Percentiles rank a stretch among this genome's conserved stretches.
phyloP scores from a whole-genome alignment of 2,797 vertebrate genomes.

The Sarcophilus harrisii region DNA sequence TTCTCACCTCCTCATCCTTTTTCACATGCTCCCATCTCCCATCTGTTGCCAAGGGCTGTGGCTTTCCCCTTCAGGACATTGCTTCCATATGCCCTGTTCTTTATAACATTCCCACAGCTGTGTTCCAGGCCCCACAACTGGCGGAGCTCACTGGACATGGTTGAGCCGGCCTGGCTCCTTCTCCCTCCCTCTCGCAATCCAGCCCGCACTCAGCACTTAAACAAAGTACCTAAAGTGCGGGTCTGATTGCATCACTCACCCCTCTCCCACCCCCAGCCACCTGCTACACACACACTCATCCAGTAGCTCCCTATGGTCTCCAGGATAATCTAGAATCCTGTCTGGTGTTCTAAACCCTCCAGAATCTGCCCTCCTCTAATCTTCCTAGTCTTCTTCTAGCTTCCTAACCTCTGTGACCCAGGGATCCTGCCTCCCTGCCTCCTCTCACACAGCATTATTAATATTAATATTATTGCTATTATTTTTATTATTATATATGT shows the following conservation, averaged over 20 bases:
- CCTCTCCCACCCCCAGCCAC: too few relatives aligned
- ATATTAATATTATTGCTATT: background rate
- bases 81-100: background rate
- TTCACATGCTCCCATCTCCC: background rate
- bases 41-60: background rate
- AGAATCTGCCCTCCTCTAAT: background rate
- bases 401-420: background rate
- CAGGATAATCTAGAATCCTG: background rate
- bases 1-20: background rate
- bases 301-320: background rate
- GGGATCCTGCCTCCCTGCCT: background rate
- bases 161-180: background rate
- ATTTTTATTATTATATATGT: background rate
- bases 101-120: background rate
- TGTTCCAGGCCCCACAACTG: background rate
- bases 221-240: background rate
- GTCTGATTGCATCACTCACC: background rate
- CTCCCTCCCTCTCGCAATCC: background rate
- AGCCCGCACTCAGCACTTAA: background rate
- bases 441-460: background rate
- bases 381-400: background rate
- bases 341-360: background rate
- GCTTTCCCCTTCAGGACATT: background rate
- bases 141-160: too few relatives aligned
- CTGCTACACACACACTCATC: background rate